Evolutionary conservation across 2,797 vertebrate genomes (phyloP), one percentile per base, ranked within the genome.

Genomic region (Hoplostethus atlanticus): DNA sequence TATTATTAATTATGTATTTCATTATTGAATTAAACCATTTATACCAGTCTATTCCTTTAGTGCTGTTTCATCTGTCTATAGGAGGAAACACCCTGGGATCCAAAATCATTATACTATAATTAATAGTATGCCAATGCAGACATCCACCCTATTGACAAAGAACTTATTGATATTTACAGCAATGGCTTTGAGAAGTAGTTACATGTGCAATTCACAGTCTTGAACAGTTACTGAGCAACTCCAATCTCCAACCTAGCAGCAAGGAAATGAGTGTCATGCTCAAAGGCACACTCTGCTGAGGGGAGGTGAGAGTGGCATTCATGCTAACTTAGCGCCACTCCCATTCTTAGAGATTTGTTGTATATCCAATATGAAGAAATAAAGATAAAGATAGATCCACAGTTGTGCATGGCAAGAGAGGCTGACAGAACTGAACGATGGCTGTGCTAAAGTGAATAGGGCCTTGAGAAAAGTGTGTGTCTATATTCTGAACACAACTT

Each of bases 391-490:
- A 58, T 16, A 47, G 36, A 60, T 42, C 21, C 16, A 44, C 54
- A 36, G n/a, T 36, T 46, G 17, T 63, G 58, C 66, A 40, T 25
- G 30, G 9, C 46, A 48, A 44, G 7, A 17, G 21, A 48, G 15
- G 28, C 53, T 66, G 68, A 67, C 38, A 66, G 40, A 42, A 40
- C 11, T 61, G 61, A 40, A 78, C 21, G 63, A 52, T 65, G 31
- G 12, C 21, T 42, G 15, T 6, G 58, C 17, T 17, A 17, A 44
- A 55, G 31, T 54, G 59, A 61, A 60, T 8, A 48, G 31, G 57
- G 59, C 57, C 31, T 42, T 64, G 48, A 71, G 58, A 44, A 55
- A 53, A 75, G 77, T 68, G n/a, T 48, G 70, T 21, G 36, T 71
- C 28, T 47, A 13, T 31, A 21, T 34, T 52, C 16, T 44, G 28